Conservation (phyloP, 2,797 vertebrate species). For the Rhabdomys pumilio region DNA sequence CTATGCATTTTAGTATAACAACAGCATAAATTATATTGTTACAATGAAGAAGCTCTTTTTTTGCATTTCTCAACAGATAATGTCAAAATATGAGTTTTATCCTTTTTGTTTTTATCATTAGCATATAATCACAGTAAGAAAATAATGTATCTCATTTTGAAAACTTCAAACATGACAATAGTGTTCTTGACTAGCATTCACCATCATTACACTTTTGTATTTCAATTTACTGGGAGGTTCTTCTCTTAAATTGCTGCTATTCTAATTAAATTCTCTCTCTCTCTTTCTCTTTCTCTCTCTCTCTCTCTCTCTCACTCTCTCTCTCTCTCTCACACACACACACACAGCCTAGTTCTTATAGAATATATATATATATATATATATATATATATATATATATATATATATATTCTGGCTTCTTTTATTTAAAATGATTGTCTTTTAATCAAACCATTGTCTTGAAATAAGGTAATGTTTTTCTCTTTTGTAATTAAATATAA, state of each 20-base stretch:
- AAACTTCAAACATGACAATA: background rate
- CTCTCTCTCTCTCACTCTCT: too few relatives aligned
- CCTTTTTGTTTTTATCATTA: background rate
- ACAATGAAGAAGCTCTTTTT: background rate
- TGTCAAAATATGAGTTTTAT: background rate
- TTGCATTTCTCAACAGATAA: background rate
- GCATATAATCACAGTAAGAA: background rate
- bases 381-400: background rate
- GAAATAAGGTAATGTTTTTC: background rate
- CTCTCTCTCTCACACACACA: background rate
- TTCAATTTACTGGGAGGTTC: background rate
- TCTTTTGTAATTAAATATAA: background rate
- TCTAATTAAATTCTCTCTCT: too few relatives aligned
- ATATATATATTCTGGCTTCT: background rate
- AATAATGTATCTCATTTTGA: background rate
- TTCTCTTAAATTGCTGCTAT: background rate
- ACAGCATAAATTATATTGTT: background rate
- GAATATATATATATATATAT: background rate
- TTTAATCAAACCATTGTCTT: background rate
- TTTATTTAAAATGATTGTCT: background rate
- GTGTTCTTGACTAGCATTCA: background rate
- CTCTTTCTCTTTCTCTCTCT: too few relatives aligned
- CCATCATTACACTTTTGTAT: background rate
- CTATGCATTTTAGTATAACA: background rate
- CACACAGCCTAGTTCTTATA: too few relatives aligned